Evolutionary conservation across 2,888 invertebrate genomes (phyloP).

Genomic region (Archips xylosteana): DNA sequence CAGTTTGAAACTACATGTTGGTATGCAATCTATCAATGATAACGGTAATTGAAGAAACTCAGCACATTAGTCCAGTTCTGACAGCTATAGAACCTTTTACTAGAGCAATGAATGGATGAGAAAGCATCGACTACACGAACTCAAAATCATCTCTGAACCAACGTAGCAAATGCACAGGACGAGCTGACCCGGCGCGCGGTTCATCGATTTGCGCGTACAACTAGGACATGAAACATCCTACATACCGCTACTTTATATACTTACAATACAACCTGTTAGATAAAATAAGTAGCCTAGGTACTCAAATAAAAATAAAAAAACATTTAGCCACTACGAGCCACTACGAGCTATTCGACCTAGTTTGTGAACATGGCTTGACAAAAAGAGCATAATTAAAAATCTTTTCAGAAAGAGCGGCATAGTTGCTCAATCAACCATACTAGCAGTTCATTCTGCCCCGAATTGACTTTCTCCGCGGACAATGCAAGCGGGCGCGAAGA

Average conservation of each 20-base stretch:
- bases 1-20: too few species aligned
- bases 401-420: conserved; percentile 31
- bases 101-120: background rate
- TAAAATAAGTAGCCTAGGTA: background rate
- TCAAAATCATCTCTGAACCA: conserved; percentile 7
- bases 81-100: background rate
- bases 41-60: too few species aligned
- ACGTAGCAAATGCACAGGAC: conserved; percentile 18
- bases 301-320: background rate
- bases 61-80: background rate
- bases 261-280: background rate
- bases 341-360: conserved; percentile 2
- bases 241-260: conserved; percentile 1
- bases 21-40: too few species aligned
- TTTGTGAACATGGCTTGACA: conserved; percentile 2
- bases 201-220: conserved; percentile 24
- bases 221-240: conserved; percentile 19
- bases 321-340: background rate
- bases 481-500: conserved; percentile 28
- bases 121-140: background rate
- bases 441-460: conserved; percentile 17
- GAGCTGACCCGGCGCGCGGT: conserved; percentile 17
- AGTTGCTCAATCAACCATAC: conserved; percentile 23
- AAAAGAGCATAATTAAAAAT: conserved; percentile 14
- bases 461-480: conserved; percentile 37